Base-by-base conservation (phyloP, 2,888 invertebrate species). In the Platycnemis pennipes region DNA sequence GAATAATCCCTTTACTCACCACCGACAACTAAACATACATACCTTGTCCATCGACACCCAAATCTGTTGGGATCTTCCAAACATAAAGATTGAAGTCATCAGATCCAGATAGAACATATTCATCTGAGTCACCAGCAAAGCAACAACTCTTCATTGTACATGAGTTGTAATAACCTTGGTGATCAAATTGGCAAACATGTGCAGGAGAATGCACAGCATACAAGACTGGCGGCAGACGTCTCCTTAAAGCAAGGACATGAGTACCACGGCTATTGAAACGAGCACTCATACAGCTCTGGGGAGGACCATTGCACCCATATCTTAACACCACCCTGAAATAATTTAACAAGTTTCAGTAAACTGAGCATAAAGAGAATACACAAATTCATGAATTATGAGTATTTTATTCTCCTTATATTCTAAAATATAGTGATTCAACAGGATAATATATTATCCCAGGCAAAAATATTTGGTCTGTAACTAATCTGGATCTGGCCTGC, bases 121-220 rank as follows among this genome's bases (percentile, higher is more conserved):
- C 98, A 96, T 99, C 99, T 56, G 98, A 97, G 86, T 98, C 98
- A 0, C 99, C 99, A 31, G 99, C 99, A 96, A 99, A 99, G 95
- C 98, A 98, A 96, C 99, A 99, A 95, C 99, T 99, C 97, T 99
- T 99, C 99, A 99, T 99, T 0, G 99, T 99, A 96, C 99, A 99
- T 0, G 99, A 99, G 96, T 99, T 99, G 96, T 99, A 99, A 96
- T 99, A 99, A 95, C 98, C 98, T 97, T 0, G 97, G 96, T 99
- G 98, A 96, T 99, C 98, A 96, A 99, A 99, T 96, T 99, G 98
- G 53, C 98, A 98, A 46, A 98, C 96, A 0, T 98, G 98, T 86
- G 97, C 97, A 0, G 98, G 97, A 0, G 97, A 97, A 95, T 98
- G 89, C 13, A 97, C 96, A 97, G 96, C 96, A 96, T 98, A 99